Evolutionary conservation across 2,113 vertebrate species (phyloP), one percentile per base, ranked within the genome.

Genomic region (Ia io): DNA sequence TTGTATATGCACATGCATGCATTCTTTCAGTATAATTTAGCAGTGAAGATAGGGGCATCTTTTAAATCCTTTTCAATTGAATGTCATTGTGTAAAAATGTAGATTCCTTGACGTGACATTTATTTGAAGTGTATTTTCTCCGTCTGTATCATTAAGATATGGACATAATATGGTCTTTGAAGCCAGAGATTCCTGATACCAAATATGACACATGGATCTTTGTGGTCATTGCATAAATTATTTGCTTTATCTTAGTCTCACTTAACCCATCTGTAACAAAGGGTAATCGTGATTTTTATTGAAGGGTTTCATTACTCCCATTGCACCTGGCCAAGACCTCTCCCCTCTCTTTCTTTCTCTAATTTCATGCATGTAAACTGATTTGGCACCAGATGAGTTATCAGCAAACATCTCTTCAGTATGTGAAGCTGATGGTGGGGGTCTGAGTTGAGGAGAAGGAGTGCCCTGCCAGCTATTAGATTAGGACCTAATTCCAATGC

Each of bases 401-500:
- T 83, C 42, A 90, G 35, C 35, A 90, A 93, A 85, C 37, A 37
- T n/a, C 17, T 63, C 37, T 90, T 80, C 42, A 10, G 5, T 71
- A 32, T 28, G 5, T 53, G 63, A 59, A 44, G 61, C 23, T 16
- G 56, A 59, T 70, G 28, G 47, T 28, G 2, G 28, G 5, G 14
- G 14, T 65, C 30, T 30, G 9, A 35, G 23, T 25, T 2, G 12
- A 92, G 70, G 22, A 44, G 35, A 74, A 63, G 25, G 6, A 18
- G 18, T 71, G 10, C 30, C 18, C 79, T 94, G 16, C 11, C 84
- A 93, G 80, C 44, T 93, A 35, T 91, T 91, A 85, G 32, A 89
- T 6, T 63, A 92, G 30, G 78, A 79, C 63, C 23, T 35, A 70
- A 84, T 84, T 93, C 84, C 85, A 94, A 94, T 83, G 37, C 82